Percentiles rank a stretch among this genome's conserved stretches.
These are phyloP conservation scores for Dasysyrphus tricinctus DNA, from an alignment of 2,888 invertebrate genomes.

Conservation along the genomic window DNA sequence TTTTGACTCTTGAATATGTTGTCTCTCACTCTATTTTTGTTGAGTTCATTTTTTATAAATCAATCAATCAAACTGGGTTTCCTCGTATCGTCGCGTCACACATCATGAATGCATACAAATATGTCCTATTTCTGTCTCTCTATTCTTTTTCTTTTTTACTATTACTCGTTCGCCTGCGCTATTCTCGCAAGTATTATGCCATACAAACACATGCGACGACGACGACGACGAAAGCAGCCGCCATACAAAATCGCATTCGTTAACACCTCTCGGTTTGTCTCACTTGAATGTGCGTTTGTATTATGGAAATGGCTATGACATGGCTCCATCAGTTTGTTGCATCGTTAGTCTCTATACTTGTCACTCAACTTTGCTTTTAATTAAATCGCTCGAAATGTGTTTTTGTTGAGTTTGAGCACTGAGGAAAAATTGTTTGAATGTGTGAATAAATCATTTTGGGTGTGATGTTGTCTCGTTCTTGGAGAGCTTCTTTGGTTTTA, in stretches of 20 bases:
- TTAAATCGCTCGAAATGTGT: constrained; percentile 26
- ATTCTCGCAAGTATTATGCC: neutral
- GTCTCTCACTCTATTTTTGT: neutral
- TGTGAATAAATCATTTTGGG: constrained; percentile 59
- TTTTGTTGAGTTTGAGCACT: constrained; percentile 6
- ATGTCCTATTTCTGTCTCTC: constrained; percentile 10
- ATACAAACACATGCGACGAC: neutral
- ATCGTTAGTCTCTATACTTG: constrained; percentile 36
- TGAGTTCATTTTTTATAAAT: constrained; percentile 24
- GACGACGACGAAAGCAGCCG: neutral
- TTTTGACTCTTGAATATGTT: neutral
- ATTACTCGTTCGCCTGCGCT: constrained; percentile 67
- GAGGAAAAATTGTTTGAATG: constrained; percentile 5
- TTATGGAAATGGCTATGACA: constrained; percentile 26
- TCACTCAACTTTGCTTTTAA: constrained; percentile 60
- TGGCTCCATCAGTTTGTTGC: constrained; percentile 64
- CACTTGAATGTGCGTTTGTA: constrained; percentile 48
- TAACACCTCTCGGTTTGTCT: constrained; percentile 72
- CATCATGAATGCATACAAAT: constrained; percentile 23
- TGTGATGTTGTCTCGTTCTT: constrained; percentile 57
- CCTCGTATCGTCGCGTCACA: constrained; percentile 19
- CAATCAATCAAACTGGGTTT: constrained; percentile 51
- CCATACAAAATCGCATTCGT: constrained; percentile 51
- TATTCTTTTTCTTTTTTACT: constrained; percentile 17
- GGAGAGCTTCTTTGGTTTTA: constrained; percentile 1